These are phyloP conservation scores for Phengaris arion DNA, from an alignment of 2,888 invertebrate genomes.

Conservation along the genomic window DNA sequence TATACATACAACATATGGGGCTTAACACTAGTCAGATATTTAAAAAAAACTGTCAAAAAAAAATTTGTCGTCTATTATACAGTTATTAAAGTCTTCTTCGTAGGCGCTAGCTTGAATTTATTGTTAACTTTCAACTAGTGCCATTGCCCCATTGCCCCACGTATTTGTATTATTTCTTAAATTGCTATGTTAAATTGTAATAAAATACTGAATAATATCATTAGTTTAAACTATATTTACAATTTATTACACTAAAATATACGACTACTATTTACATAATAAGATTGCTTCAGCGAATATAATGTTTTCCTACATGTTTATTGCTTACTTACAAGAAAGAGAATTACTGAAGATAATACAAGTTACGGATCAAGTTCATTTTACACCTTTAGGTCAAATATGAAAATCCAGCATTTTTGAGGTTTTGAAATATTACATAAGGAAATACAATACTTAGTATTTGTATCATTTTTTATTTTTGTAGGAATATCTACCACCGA, in stretches of 20 bases:
- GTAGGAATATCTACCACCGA: neutral
- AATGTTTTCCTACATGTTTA: slow-evolving; percentile 2
- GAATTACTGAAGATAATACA: neutral
- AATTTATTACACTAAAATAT: neutral
- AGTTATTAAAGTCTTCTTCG: too few species aligned
- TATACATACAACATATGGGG: too few species aligned
- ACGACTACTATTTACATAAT: slow-evolving; percentile 11
- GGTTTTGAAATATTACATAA: neutral
- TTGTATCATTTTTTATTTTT: neutral
- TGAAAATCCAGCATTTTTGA: slow-evolving; percentile 8
- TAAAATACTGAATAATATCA: slow-evolving; percentile 18
- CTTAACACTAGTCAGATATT: too few species aligned
- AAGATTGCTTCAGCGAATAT: neutral
- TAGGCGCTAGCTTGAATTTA: too few species aligned
- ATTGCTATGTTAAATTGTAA: neutral
- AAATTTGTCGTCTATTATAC: too few species aligned
- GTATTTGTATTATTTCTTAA: neutral
- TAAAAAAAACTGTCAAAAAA: too few species aligned
- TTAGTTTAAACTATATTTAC: slow-evolving; percentile 18
- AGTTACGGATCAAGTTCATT: neutral
- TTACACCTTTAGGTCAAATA: neutral
- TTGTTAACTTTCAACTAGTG: too few species aligned
- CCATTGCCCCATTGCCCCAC: too few species aligned
- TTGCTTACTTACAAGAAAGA: neutral
- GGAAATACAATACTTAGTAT: neutral